Percentiles rank a stretch among this genome's conserved stretches.
These are phyloP conservation scores for Sialia sialis DNA, from an alignment of 2,113 vertebrate species.

Conservation along the genomic window DNA sequence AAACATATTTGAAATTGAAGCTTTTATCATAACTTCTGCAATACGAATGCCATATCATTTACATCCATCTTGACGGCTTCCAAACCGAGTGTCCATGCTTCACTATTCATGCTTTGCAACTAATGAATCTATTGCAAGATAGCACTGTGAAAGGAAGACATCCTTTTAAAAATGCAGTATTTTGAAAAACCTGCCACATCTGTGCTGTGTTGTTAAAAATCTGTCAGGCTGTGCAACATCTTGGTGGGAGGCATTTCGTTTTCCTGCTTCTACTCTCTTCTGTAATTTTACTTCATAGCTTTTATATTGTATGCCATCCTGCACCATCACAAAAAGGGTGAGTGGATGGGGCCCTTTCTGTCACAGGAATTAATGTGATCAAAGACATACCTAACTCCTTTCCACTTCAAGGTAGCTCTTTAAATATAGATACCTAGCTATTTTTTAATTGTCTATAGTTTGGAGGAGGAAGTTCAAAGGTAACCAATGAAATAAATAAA, in stretches of 20 bases:
- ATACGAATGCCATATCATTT: not conserved
- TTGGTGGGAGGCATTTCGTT: not conserved
- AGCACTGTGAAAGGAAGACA: not conserved
- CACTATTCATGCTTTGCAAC: not conserved
- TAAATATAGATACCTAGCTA: not conserved
- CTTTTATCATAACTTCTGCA: not conserved
- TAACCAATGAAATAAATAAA: not conserved
- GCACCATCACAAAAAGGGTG: not conserved
- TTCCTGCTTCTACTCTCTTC: not conserved
- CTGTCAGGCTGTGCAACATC: not conserved
- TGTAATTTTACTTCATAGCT: not conserved
- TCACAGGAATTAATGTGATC: not conserved
- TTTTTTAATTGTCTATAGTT: not conserved
- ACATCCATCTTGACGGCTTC: not conserved
- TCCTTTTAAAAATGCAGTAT: not conserved
- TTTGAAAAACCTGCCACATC: conserved; percentile 3
- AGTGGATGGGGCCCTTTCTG: not conserved
- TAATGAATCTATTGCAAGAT: not conserved
- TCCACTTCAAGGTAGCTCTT: not conserved
- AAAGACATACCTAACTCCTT: not conserved
- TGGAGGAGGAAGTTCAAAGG: not conserved
- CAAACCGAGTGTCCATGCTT: not conserved
- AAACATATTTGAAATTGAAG: not conserved
- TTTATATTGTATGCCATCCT: not conserved
- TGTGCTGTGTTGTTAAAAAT: not conserved